Evolutionary conservation across 2,113 vertebrate genomes (phyloP).

Genomic region (Artemisiospiza belli): DNA sequence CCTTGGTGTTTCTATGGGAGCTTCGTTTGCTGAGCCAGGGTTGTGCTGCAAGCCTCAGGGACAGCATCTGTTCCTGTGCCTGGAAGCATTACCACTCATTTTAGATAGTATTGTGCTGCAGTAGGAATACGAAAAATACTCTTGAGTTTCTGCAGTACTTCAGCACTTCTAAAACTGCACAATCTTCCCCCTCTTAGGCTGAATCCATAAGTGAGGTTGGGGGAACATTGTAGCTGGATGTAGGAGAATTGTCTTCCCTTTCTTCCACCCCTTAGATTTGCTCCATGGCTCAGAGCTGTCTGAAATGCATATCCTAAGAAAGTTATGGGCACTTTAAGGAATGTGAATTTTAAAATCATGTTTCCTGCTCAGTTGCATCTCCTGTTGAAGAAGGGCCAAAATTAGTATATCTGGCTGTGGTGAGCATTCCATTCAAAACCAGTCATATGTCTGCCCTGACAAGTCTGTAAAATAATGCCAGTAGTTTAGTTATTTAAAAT

Average conservation of each 20-base stretch:
- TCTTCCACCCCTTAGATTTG: neutral
- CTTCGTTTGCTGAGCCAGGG: neutral
- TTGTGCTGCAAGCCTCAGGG: neutral
- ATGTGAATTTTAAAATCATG: neutral
- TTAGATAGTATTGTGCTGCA: neutral
- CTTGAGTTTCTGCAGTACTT: neutral
- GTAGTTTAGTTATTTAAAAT: neutral
- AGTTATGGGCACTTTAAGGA: neutral
- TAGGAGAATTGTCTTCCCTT: neutral
- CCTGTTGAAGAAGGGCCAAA: neutral
- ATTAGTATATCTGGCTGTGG: neutral
- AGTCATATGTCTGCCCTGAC: neutral
- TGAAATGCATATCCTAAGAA: neutral
- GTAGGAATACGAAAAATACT: neutral
- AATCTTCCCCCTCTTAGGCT: neutral
- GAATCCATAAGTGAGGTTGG: neutral
- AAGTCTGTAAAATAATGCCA: neutral
- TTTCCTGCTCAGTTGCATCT: neutral
- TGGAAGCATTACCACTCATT: neutral
- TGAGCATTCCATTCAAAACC: neutral
- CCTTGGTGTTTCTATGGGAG: neutral
- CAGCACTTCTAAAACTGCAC: neutral
- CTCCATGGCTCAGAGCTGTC: neutral
- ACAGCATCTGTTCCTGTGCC: neutral
- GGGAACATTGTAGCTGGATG: neutral